A percentile compares a stretch with the other conserved stretches of the same genome.
phyloP scores from a whole-genome alignment of 2,888 invertebrate genomes.

The Aphrophora alni region DNA sequence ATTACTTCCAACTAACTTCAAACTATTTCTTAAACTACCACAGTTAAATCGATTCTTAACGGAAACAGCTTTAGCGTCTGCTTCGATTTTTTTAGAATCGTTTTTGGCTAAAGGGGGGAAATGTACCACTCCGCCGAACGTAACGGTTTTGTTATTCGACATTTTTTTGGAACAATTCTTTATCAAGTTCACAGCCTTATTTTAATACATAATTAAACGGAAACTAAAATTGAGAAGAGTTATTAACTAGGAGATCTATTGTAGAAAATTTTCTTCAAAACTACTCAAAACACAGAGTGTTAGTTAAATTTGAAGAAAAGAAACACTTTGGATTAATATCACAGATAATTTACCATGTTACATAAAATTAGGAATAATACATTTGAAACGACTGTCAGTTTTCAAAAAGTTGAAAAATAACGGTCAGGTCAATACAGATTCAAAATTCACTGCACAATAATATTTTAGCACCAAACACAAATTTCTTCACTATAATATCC shows the following conservation, averaged over 20 bases:
- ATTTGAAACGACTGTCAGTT: slow-evolving; percentile 38
- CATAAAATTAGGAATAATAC: slow-evolving; percentile 29
- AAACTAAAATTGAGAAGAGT: not conserved
- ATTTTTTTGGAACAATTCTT: too few relatives aligned
- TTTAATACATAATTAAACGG: slow-evolving; percentile 24
- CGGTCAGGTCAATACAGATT: not conserved
- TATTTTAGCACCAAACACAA: slow-evolving; percentile 34
- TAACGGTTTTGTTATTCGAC: slow-evolving; percentile 48
- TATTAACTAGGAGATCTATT: not conserved
- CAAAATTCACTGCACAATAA: not conserved
- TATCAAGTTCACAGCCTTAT: not conserved
- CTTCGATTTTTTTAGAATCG: slow-evolving; percentile 41
- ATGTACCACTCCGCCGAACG: slow-evolving; percentile 50
- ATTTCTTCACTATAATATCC: slow-evolving; percentile 47
- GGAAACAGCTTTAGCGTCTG: slow-evolving; percentile 35
- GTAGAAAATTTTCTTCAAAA: not conserved
- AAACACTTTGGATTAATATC: slow-evolving; percentile 48
- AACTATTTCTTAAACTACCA: slow-evolving; percentile 49
- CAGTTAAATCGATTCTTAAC: slow-evolving; percentile 52
- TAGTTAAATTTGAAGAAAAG: slow-evolving; percentile 29
- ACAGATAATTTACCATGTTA: slow-evolving; percentile 44
- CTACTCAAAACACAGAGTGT: not conserved
- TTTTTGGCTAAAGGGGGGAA: slow-evolving; percentile 44
- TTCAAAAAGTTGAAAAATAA: slow-evolving; percentile 40
- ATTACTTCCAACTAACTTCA: slow-evolving; percentile 78